Percentiles rank a stretch among this genome's conserved stretches.
Evolutionary conservation across 2,113 vertebrate genomes (phyloP).

Genomic region (Epinephelus fuscoguttatus): DNA sequence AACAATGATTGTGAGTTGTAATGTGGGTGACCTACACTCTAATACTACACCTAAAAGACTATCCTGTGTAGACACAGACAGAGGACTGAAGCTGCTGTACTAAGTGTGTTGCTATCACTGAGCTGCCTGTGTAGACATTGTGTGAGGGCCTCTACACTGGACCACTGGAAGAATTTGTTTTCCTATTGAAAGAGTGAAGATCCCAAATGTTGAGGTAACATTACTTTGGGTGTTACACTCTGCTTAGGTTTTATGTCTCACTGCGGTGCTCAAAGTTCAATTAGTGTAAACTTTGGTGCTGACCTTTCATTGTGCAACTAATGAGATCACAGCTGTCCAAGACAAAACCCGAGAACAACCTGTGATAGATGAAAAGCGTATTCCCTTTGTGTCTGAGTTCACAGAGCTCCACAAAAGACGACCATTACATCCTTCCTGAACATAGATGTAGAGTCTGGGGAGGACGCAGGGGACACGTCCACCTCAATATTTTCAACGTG

Average conservation of each 20-base stretch:
- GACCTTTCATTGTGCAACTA: conserved; percentile 35
- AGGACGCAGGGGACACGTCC: no score
- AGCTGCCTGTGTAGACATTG: not conserved
- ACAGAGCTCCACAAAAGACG: not conserved
- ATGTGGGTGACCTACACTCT: no score
- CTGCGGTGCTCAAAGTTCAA: conserved; percentile 13
- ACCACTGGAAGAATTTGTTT: not conserved
- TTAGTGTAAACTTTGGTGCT: conserved; percentile 13
- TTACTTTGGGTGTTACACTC: not conserved
- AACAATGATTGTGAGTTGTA: no score
- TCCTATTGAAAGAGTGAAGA: not conserved
- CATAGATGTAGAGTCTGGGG: no score
- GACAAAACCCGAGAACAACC: conserved; percentile 1
- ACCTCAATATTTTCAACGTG: no score
- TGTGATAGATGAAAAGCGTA: conserved; percentile 16
- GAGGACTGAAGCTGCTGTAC: no score
- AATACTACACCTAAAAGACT: no score
- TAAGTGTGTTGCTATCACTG: not conserved
- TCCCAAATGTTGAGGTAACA: not conserved
- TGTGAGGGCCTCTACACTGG: not conserved
- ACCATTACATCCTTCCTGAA: not conserved
- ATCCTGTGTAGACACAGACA: no score
- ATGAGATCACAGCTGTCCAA: conserved; percentile 21
- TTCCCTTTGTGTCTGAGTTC: not conserved
- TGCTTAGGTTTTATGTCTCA: not conserved